Percentiles rank a stretch among this genome's conserved stretches.
Evolutionary conservation across 2,113 vertebrate genomes (phyloP).

Genomic region (Agapornis roseicollis): DNA sequence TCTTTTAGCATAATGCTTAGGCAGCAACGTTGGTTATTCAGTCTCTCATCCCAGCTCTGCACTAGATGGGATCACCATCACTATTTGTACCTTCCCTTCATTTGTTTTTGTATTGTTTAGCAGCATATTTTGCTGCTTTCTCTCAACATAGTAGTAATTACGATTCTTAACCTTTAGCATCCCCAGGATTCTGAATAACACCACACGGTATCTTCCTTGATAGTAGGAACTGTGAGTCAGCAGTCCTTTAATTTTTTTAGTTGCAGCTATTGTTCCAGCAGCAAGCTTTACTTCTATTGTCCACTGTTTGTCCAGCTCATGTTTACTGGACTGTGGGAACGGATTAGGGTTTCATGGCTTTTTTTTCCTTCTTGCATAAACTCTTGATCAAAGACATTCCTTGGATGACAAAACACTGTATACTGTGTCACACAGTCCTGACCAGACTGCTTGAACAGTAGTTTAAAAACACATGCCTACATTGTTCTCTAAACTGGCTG

Average conservation of each 20-base stretch:
- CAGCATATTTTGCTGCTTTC: not conserved
- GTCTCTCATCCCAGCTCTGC: not conserved
- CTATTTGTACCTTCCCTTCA: not conserved
- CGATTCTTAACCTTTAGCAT: conserved; percentile 22
- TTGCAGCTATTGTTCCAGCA: conserved; percentile 66
- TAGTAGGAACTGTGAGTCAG: conserved; percentile 72
- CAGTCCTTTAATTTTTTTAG: conserved; percentile 73
- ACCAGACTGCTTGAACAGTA: conserved; percentile 67
- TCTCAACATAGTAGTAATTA: not conserved
- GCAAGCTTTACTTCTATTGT: conserved; percentile 78
- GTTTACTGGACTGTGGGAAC: conserved; percentile 87
- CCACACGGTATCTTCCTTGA: conserved; percentile 35
- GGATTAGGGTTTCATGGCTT: conserved; percentile 87
- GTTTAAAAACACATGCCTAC: conserved; percentile 75
- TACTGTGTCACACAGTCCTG: conserved; percentile 76
- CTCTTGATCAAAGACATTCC: conserved; percentile 89
- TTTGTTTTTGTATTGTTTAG: not conserved
- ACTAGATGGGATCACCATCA: not conserved
- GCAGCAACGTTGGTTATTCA: not conserved
- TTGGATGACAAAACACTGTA: conserved; percentile 87
- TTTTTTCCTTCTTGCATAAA: conserved; percentile 77
- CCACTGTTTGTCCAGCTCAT: conserved; percentile 79
- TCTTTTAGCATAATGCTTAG: not conserved
- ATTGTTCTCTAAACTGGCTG: conserved; percentile 66
- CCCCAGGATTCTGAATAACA: conserved; percentile 19